Evolutionary conservation across 2,797 vertebrate genomes (phyloP).

Genomic region (Uromys caudimaculatus): DNA sequence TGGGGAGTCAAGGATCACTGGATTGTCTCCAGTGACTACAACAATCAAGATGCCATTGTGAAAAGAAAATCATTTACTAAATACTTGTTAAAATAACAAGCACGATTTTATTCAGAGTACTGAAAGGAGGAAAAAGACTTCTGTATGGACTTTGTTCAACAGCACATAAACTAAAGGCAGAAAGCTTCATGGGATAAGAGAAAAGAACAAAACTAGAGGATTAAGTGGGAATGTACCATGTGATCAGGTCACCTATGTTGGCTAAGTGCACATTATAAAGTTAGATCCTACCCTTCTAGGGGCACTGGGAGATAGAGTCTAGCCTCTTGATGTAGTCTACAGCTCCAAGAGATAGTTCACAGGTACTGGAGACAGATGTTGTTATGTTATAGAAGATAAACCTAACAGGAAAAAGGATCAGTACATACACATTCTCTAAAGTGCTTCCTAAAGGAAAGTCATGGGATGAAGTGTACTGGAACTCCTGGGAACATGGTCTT

Average conservation of each 20-base stretch:
- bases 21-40: background rate
- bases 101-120: background rate
- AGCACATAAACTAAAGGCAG: background rate
- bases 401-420: background rate
- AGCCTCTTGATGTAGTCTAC: background rate
- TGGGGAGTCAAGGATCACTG: background rate
- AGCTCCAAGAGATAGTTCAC: background rate
- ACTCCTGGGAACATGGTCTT: background rate
- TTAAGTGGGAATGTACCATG: accelerated
- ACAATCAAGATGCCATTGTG: background rate
- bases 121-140: background rate
- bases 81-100: background rate
- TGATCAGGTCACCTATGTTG: background rate
- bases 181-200: background rate
- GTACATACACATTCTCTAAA: background rate
- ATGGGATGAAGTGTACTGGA: background rate
- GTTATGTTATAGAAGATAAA: background rate
- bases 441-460: background rate
- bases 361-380: background rate
- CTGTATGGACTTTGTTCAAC: background rate
- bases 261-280: background rate
- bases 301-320: background rate
- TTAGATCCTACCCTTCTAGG: background rate
- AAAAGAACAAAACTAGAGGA: background rate
- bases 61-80: background rate